Evolutionary conservation across 2,888 invertebrate species (phyloP).

Genomic region (Zootermopsis nevadensis): DNA sequence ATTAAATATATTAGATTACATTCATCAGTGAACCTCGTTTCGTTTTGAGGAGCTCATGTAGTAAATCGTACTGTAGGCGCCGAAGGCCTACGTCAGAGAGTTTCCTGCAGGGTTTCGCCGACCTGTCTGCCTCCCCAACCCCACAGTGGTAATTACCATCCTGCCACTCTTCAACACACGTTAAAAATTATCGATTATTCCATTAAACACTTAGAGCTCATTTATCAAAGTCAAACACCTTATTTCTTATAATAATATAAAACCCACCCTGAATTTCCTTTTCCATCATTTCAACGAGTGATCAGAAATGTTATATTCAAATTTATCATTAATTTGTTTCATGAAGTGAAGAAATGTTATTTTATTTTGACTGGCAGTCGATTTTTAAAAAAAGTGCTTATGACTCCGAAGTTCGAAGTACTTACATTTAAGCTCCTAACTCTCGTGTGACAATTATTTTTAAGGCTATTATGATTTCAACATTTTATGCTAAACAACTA

Average conservation of each 20-base stretch:
- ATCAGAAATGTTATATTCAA: neutral
- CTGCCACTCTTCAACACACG: conserved; percentile 63
- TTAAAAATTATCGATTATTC: conserved; percentile 65
- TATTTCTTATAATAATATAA: conserved; percentile 16
- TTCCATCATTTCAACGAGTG: neutral
- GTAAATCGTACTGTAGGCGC: no score
- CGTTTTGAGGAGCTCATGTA: no score
- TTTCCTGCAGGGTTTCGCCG: conserved; percentile 53
- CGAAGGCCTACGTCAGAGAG: no score
- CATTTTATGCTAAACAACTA: conserved; percentile 12
- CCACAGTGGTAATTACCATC: conserved; percentile 60
- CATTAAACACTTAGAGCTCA: conserved; percentile 66
- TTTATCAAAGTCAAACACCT: conserved; percentile 64
- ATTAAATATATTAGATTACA: no score
- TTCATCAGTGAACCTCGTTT: no score
- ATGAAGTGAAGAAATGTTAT: neutral
- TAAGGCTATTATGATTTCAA: neutral
- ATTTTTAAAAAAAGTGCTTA: no score
- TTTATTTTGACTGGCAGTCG: no score
- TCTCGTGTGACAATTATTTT: no score
- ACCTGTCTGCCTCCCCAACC: conserved; percentile 53
- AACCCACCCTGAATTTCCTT: neutral
- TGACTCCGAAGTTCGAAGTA: no score
- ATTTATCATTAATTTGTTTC: neutral
- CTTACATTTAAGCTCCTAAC: no score